Evolutionary conservation across 1,140 invertebrate species (phyloP).

Genomic region (Bombus breviceps): DNA sequence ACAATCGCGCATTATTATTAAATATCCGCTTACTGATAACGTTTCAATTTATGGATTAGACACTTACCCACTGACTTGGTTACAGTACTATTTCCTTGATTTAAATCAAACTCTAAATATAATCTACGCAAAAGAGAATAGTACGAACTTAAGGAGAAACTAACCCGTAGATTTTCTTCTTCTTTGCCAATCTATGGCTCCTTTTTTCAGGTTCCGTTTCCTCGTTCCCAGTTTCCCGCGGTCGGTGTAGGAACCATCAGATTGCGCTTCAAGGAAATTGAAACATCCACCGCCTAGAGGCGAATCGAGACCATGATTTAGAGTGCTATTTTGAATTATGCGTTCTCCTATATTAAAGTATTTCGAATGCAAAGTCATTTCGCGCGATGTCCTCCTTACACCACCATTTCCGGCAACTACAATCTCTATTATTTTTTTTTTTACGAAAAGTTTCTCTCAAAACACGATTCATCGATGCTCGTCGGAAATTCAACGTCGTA

Average conservation of each 20-base stretch:
- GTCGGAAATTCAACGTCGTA: neutral
- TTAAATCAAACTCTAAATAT: neutral
- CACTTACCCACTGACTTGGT: too few relatives aligned
- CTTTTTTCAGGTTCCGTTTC: conserved; percentile 36
- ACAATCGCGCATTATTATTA: too few relatives aligned
- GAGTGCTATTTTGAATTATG: conserved; percentile 80
- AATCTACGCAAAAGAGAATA: neutral
- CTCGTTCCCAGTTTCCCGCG: conserved; percentile 50
- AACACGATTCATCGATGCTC: neutral
- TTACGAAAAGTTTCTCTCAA: neutral
- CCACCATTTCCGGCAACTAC: conserved; percentile 33
- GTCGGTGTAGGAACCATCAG: conserved; percentile 75
- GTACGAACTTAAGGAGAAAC: conserved; percentile 44
- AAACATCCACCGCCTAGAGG: conserved; percentile 80
- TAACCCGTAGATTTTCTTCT: conserved; percentile 46
- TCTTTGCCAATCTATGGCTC: conserved; percentile 4
- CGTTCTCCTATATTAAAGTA: conserved; percentile 75
- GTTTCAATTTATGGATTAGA: too few relatives aligned
- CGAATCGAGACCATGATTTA: conserved; percentile 80
- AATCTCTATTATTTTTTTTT: neutral
- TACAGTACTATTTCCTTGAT: too few relatives aligned
- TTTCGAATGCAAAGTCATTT: conserved; percentile 77
- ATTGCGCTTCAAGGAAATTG: conserved; percentile 82
- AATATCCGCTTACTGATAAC: too few relatives aligned
- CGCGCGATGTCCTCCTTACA: conserved; percentile 51